phyloP scores from a whole-genome alignment of 2,113 vertebrate species.

The Forbesichthys agassizii region DNA sequence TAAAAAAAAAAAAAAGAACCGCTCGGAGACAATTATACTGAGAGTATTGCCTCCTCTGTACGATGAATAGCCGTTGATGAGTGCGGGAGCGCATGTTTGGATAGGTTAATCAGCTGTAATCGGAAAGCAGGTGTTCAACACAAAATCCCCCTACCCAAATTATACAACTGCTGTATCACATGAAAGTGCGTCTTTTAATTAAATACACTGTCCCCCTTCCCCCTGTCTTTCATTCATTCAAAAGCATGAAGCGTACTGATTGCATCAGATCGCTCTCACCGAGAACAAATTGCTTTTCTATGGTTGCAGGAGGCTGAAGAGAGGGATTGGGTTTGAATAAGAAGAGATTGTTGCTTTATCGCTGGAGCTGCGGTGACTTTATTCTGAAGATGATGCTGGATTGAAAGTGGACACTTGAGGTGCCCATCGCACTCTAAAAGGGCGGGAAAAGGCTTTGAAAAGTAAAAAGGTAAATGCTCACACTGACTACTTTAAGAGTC shows the following conservation, averaged over 20 bases:
- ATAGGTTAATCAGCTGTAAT: slow-evolving; percentile 72
- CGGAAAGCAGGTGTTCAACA: slow-evolving; percentile 68
- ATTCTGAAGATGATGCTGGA: slow-evolving; percentile 42
- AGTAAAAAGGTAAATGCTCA: not conserved
- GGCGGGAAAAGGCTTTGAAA: not conserved
- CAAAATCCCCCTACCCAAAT: slow-evolving; percentile 43
- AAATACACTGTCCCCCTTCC: slow-evolving; percentile 57
- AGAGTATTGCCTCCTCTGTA: slow-evolving; percentile 32
- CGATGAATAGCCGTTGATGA: slow-evolving; percentile 69
- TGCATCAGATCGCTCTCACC: slow-evolving; percentile 67
- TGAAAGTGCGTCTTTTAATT: slow-evolving; percentile 63
- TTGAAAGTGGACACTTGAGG: slow-evolving; percentile 10
- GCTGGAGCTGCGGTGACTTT: slow-evolving; percentile 42
- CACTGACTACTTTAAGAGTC: not conserved
- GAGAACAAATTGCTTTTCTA: slow-evolving; percentile 76
- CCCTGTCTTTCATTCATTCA: slow-evolving; percentile 44
- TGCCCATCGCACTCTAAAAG: slow-evolving; percentile 8
- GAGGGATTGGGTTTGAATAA: slow-evolving; percentile 5
- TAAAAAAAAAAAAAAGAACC: slow-evolving; percentile 42
- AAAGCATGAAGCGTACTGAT: slow-evolving; percentile 70
- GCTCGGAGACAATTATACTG: slow-evolving; percentile 60
- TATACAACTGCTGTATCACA: slow-evolving; percentile 55
- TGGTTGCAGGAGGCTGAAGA: slow-evolving; percentile 22
- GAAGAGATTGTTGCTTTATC: slow-evolving; percentile 44
- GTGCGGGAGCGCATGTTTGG: slow-evolving; percentile 42